A percentile compares a stretch with the other conserved stretches of the same genome.
phyloP scores from a whole-genome alignment of 2,888 invertebrate species.

The Azorinus chamasolen region DNA sequence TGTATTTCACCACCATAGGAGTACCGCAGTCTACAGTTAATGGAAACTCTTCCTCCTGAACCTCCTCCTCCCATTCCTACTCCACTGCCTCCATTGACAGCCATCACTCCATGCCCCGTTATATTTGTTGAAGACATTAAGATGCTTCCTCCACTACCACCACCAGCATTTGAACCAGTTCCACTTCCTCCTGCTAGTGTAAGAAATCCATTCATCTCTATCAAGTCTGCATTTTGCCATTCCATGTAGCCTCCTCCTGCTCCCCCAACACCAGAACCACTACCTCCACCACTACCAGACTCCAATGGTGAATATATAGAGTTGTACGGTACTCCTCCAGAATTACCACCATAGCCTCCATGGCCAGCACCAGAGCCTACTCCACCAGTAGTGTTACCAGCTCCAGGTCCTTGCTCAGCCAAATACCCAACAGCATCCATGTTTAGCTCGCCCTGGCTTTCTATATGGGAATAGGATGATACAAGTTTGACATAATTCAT shows the following conservation, averaged over 20 bases:
- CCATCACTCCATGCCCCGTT: slow-evolving; percentile 77
- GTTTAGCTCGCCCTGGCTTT: slow-evolving; percentile 74
- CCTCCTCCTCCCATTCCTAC: slow-evolving; percentile 73
- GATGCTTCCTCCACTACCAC: slow-evolving; percentile 77
- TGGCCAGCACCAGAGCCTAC: slow-evolving; percentile 77
- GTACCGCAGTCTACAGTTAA: slow-evolving; percentile 75
- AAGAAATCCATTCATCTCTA: slow-evolving; percentile 76
- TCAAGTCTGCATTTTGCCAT: slow-evolving; percentile 71
- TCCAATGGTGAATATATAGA: slow-evolving; percentile 71
- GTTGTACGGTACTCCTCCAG: slow-evolving; percentile 72
- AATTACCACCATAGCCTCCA: slow-evolving; percentile 73
- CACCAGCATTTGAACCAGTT: slow-evolving; percentile 69
- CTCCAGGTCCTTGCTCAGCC: slow-evolving; percentile 67
- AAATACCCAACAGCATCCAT: slow-evolving; percentile 71
- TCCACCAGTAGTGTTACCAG: slow-evolving; percentile 60
- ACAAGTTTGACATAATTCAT: slow-evolving; percentile 72
- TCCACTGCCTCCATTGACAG: slow-evolving; percentile 75
- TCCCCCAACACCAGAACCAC: slow-evolving; percentile 71
- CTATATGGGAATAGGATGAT: slow-evolving; percentile 71
- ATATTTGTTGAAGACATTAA: slow-evolving; percentile 75
- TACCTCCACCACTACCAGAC: slow-evolving; percentile 76
- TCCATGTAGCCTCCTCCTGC: slow-evolving; percentile 75
- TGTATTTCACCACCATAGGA: slow-evolving; percentile 76
- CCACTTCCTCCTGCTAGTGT: slow-evolving; percentile 69
- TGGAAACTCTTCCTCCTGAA: slow-evolving; percentile 75